Conservation (phyloP, 2,888 invertebrate genomes). For the Patella pellucida region DNA sequence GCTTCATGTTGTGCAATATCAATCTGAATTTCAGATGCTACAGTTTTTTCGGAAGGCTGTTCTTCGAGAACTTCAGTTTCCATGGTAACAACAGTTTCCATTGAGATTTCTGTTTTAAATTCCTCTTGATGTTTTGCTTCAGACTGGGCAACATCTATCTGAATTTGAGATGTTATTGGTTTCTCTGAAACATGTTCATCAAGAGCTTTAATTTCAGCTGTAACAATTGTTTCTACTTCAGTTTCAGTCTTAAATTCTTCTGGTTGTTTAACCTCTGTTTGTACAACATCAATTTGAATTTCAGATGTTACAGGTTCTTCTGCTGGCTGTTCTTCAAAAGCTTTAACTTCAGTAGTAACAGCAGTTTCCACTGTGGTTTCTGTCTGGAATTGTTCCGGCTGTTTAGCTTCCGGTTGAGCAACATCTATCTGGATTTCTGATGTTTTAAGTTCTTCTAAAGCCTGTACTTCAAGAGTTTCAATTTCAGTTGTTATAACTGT, state of each 20-base stretch:
- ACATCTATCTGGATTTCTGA: constrained; percentile 35
- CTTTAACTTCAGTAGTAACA: constrained; percentile 16
- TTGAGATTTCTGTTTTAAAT: constrained; percentile 29
- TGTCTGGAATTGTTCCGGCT: constrained; percentile 34
- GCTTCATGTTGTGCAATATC: constrained; percentile 21
- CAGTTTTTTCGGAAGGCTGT: constrained; percentile 23
- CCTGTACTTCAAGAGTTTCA: neutral
- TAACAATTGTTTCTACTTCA: constrained; percentile 35
- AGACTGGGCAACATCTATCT: constrained; percentile 34
- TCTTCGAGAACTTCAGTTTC: neutral
- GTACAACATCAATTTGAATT: constrained; percentile 30
- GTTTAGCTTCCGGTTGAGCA: constrained; percentile 30
- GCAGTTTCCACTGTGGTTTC: constrained; percentile 24
- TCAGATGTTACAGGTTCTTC: constrained; percentile 31
- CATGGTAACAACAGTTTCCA: constrained; percentile 21
- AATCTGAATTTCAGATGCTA: constrained; percentile 24
- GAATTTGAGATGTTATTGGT: constrained; percentile 30
- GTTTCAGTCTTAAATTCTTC: constrained; percentile 37
- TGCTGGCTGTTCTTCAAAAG: constrained; percentile 19
- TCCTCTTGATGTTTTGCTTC: constrained; percentile 27
- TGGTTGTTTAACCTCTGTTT: constrained; percentile 33
- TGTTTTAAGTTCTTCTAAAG: constrained; percentile 26
- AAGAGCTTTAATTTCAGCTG: constrained; percentile 28
- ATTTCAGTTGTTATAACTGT: neutral
- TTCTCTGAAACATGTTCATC: constrained; percentile 32